Evolutionary conservation across 2,797 vertebrate genomes (phyloP), one percentile per base, ranked within the genome.

Genomic region (Eptatretus atami): DNA sequence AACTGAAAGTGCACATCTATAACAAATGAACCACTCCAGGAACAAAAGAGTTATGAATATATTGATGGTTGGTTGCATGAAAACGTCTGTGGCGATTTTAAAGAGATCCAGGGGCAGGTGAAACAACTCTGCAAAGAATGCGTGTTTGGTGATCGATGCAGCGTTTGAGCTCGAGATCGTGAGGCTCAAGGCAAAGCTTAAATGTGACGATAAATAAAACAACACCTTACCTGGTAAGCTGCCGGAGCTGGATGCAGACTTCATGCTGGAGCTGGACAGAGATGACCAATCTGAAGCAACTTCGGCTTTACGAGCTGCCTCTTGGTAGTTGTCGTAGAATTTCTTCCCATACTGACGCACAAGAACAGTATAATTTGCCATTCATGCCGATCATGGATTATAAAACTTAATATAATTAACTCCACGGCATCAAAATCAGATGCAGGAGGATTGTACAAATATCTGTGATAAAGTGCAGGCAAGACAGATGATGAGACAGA

Each of bases 281-380:
- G 88, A 96, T 31, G 88, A 92, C 90, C 90, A 96, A 63, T 96
- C 90, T 63, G 85, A 94, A 0, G 86, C 84, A 0, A 86, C 82
- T 71, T 96, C 90, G 6, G 88, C 87, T 68, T 85, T 83, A 75
- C 88, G 95, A 79, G 93, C 15, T 52, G 90, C 88, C 71, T 95
- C 90, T 73, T 95, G 90, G 74, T 96, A 96, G 75, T 94, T 95
- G 66, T 77, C 67, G 65, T 93, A 95, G 0, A 96, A 76, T 53
- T 90, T 86, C 70, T 86, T 95, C 67, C 88, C 88, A 13, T 95
- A 95, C 90, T 96, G 70, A 57, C 75, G 15, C 70, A 65, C 74
- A 70, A 0, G 63, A 67, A 52, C 24, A 66, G 44, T 24, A 54
- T 14, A 25, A 61, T n/a, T n/a, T n/a, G 9, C 15, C 15, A 24